These are phyloP conservation scores for Neoarius graeffei DNA, from an alignment of 2,113 vertebrate genomes.

Conservation along the genomic window DNA sequence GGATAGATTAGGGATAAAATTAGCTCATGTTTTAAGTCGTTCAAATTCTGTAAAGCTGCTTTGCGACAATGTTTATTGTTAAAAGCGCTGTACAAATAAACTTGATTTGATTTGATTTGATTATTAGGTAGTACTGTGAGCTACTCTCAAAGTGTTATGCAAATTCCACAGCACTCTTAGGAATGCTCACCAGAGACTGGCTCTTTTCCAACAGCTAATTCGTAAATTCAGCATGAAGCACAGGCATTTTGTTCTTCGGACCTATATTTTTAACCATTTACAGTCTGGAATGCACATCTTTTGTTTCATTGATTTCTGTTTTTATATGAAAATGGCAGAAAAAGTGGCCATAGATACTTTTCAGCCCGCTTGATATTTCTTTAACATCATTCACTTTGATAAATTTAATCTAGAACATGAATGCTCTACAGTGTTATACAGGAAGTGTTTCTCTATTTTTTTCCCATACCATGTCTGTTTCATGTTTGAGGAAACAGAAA, in stretches of 20 bases:
- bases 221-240: neutral
- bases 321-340: neutral
- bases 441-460: neutral
- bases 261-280: neutral
- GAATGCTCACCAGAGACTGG: conserved; percentile 9
- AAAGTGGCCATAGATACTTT: neutral
- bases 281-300: neutral
- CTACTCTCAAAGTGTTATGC: neutral
- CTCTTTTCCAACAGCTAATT: neutral
- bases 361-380: neutral
- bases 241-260: neutral
- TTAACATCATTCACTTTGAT: neutral
- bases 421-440: neutral
- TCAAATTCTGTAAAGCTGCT: too few relatives aligned
- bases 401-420: neutral
- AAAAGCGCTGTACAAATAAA: too few relatives aligned
- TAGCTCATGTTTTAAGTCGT: too few relatives aligned
- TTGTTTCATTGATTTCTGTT: neutral
- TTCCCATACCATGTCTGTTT: neutral
- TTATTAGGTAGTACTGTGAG: neutral
- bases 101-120: too few relatives aligned
- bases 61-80: too few relatives aligned
- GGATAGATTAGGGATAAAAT: too few relatives aligned
- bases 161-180: conserved; percentile 2
- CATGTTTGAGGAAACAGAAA: neutral